A percentile compares a stretch with the other conserved stretches of the same genome.
Evolutionary conservation across 2,888 invertebrate genomes (phyloP).

Genomic region (Branchipolynoe longqiensis): DNA sequence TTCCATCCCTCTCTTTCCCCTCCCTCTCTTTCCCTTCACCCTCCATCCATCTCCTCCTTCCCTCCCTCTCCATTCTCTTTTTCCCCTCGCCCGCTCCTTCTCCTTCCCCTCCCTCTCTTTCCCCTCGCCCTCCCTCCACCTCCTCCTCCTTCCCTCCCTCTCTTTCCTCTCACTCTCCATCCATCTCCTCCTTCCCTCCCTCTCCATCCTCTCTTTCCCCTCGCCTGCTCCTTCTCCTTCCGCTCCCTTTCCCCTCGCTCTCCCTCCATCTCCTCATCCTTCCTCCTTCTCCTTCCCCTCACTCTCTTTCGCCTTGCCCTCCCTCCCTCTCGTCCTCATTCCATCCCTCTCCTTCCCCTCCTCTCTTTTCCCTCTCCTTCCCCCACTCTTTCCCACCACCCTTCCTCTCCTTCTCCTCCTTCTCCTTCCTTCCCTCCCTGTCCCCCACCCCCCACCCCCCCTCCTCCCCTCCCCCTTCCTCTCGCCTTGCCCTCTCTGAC

Average conservation of each 20-base stretch:
- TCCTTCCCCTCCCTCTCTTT: no score
- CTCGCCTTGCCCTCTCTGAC: no score
- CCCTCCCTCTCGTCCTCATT: not conserved
- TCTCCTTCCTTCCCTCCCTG: not conserved
- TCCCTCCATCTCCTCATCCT: not conserved
- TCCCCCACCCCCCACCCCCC: constrained; percentile 9
- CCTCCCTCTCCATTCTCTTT: no score
- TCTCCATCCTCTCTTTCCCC: not conserved
- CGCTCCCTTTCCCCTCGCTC: not conserved
- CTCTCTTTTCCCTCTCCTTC: constrained; percentile 5
- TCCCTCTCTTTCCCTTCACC: no score
- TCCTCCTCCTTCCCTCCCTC: not conserved
- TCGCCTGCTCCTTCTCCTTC: no score
- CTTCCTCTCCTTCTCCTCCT: not conserved
- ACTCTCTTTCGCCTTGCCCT: not conserved
- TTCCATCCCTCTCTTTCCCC: no score
- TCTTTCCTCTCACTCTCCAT: not conserved
- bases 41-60: no score
- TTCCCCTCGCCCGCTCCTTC: no score
- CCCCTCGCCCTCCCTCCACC: no score
- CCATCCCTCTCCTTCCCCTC: not conserved
- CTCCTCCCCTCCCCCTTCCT: constrained; percentile 10
- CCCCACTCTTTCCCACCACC: constrained; percentile 3
- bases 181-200: not conserved
- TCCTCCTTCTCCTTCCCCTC: not conserved